Base-by-base conservation (phyloP, 2,888 invertebrate genomes). In the Andrena bucephala region DNA sequence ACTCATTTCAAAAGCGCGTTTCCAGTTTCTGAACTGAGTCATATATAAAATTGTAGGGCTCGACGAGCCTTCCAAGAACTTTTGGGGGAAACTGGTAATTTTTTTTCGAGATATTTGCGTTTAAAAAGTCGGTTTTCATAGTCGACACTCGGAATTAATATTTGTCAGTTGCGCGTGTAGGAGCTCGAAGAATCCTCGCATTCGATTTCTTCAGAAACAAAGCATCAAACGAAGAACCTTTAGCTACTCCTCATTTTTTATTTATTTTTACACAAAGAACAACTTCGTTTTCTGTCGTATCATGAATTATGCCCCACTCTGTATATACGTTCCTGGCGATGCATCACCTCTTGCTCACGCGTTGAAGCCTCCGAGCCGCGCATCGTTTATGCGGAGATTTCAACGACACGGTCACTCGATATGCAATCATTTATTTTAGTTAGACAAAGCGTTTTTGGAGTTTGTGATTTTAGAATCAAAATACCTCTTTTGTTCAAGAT, bases 371-470 rank as follows among this genome's bases (percentile, higher is more conserved):
- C 67, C 50, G 29, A n/a, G 16, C 16, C 59, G 27, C 27, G 24
- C 13, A 63, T 65, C 60, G 59, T 33, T 52, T 20, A 7, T n/a
- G 27, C 20, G 33, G 68, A 36, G 75, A 75, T 24, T 69, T 62
- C 65, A 42, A 73, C 5, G 65, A 13, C 29, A 0, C 16, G 6
- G 3, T n/a, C 27, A 20, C 7, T 57, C n/a, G 57, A 20, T 8
- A 42, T 57, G 8, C 8, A 4, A 27, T 57, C 24, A 27, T 42
- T 42, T 42, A 42, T 42, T 13, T 42, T 13, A 42, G 42, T 13
- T 42, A 42, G 13, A 42, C 42, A 13, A 42, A 42, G 42, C 13
- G 4, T 42, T 42, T 10, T 42, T 13, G 42, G 4, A 42, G 42
- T 13, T 36, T 8, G 8, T 36, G 33, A 36, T 36, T 36, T 36